These are phyloP conservation scores for Phylloscopus trochilus DNA, from an alignment of 2,113 vertebrate species.

Conservation along the genomic window DNA sequence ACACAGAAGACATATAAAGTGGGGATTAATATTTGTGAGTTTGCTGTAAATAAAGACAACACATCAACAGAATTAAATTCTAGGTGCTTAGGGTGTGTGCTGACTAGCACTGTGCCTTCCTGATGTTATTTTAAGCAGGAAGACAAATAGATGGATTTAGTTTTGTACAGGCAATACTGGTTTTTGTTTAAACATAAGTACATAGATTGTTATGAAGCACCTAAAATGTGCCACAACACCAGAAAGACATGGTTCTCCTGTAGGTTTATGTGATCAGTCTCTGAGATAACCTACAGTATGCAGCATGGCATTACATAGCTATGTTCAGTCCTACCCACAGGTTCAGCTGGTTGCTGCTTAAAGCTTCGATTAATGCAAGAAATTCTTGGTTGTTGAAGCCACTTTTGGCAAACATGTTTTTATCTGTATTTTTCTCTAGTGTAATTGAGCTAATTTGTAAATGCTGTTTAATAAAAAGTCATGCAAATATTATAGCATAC, in stretches of 20 bases:
- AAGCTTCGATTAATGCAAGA: background rate
- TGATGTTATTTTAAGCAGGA: background rate
- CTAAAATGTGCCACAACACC: background rate
- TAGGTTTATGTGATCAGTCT: background rate
- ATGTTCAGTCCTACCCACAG: background rate
- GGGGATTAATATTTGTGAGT: background rate
- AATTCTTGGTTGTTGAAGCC: background rate
- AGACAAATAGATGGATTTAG: background rate
- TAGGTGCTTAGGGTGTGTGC: background rate
- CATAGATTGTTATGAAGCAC: background rate
- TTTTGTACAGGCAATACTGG: background rate
- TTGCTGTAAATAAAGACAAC: background rate
- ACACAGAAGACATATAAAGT: background rate
- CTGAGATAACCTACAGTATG: background rate
- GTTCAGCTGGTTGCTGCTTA: background rate
- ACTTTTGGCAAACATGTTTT: background rate
- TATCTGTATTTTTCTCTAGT: background rate
- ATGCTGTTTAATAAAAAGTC: background rate
- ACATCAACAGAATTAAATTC: background rate
- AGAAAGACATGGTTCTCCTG: background rate
- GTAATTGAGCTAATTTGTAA: background rate
- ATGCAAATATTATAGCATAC: background rate
- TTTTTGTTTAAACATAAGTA: background rate
- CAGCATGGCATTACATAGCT: background rate
- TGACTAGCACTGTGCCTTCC: background rate